Evolutionary conservation across 2,797 vertebrate species (phyloP), one percentile per base, ranked within the genome.

Genomic region (Megaceryle alcyon): DNA sequence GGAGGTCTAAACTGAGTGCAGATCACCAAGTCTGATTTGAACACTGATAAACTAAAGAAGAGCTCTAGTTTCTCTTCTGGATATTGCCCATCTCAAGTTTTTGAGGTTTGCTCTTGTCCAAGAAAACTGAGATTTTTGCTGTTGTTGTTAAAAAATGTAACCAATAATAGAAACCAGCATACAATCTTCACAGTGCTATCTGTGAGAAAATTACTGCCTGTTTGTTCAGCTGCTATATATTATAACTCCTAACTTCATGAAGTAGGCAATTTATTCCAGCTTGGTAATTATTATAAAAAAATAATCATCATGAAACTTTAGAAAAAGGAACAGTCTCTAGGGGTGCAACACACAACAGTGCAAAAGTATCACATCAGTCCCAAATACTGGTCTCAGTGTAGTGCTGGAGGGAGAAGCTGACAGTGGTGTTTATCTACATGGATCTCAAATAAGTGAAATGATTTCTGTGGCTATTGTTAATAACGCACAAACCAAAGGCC

Each of bases 1-100:
- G 84, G 60, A 89, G 61, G 64, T 92, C 69, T 79, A 95, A 96
- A 96, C 90, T 95, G 71, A 95, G 35, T 86, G 95, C 89, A 97
- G 96, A 95, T 57, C 29, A 12, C 33, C 20, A 20, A 63, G 14
- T 77, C 59, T 90, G 96, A 97, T 96, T 86, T 49, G 73, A 95
- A 87, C 82, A 94, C 76, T n/a, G 90, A 96, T 93, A 96, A 94
- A 76, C 59, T 49, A 25, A 81, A 93, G 72, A 75, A 89, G 10
- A 92, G 77, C 66, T 96, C 65, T 68, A 71, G 49, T 97, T 97
- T 92, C 83, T 79, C 53, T 69, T 70, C 77, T 93, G 90, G 87
- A 95, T 86, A 77, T 19, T 89, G 83, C 96, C 93, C 92, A 85
- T 70, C n/a, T 86, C 85, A 63, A 83, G 54, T 80, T 92, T 86